These are phyloP conservation scores for Pachymerium ferrugineum DNA, from an alignment of 2,888 invertebrate genomes.

Conservation along the genomic window DNA sequence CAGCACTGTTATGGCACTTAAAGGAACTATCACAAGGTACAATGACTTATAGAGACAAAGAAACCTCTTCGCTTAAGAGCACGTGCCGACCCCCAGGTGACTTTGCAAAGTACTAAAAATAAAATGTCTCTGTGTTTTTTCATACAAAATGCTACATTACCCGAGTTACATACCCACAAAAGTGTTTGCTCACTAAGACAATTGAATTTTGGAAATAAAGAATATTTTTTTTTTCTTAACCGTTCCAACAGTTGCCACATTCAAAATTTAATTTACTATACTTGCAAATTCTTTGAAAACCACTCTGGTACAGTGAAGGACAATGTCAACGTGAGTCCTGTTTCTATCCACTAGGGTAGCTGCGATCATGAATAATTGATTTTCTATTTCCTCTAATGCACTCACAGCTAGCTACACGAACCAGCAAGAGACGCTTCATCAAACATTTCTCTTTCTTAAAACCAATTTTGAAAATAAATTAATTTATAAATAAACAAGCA, in stretches of 20 bases:
- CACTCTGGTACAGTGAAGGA: not conserved
- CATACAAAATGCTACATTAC: not conserved
- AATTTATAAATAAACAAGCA: not conserved
- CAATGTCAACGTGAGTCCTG: not conserved
- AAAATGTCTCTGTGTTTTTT: not conserved
- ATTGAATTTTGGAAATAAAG: too few species aligned
- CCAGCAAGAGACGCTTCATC: not conserved
- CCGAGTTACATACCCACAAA: not conserved
- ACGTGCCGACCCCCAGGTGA: not conserved
- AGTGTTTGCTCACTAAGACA: too few species aligned
- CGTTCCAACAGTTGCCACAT: too few species aligned
- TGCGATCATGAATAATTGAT: not conserved
- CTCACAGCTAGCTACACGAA: not conserved
- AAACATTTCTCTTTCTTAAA: not conserved
- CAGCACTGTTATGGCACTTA: not conserved
- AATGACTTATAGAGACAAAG: not conserved
- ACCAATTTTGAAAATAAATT: not conserved
- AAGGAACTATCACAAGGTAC: not conserved
- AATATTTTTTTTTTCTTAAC: too few species aligned
- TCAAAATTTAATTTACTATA: not conserved
- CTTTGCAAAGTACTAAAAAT: not conserved
- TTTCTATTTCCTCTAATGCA: constrained; percentile 2
- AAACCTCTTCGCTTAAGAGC: not conserved
- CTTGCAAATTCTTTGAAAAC: not conserved
- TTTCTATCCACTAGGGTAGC: not conserved